Conservation (phyloP, 2,888 invertebrate species). For the Acanthococcus lagerstroemiae region DNA sequence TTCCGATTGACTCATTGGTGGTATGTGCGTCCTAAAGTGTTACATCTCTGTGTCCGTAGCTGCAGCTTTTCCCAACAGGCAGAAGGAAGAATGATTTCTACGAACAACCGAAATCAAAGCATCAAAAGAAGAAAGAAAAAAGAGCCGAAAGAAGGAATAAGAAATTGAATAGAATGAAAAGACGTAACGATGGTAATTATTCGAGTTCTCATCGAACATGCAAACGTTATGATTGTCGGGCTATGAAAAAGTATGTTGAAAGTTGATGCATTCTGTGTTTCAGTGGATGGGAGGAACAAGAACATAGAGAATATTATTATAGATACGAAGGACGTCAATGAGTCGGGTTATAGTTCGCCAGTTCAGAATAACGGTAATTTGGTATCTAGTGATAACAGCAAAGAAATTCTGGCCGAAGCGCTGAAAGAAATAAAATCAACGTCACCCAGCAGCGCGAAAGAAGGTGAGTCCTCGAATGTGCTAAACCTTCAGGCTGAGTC, state of each 20-base stretch:
- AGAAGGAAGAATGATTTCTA: conserved; percentile 28
- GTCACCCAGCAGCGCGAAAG: conserved; percentile 1
- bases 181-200: conserved; percentile 1
- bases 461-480: conserved; percentile 1
- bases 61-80: conserved; percentile 41
- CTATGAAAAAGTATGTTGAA: not conserved
- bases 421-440: conserved; percentile 12
- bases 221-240: not conserved
- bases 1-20: not conserved
- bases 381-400: conserved; percentile 3
- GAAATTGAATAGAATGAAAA: conserved; percentile 20
- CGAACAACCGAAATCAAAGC: conserved; percentile 45
- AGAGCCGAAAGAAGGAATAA: conserved; percentile 40
- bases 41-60: not conserved
- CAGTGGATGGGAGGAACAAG: conserved; percentile 71
- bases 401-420: conserved; percentile 26
- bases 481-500: too few relatives aligned
- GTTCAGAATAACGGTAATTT: conserved; percentile 29
- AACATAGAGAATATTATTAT: conserved; percentile 44
- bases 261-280: not conserved
- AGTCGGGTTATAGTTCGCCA: conserved; percentile 55
- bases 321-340: conserved; percentile 40
- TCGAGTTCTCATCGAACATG: not conserved
- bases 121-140: conserved; percentile 56
- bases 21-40: too few relatives aligned